phyloP scores from a whole-genome alignment of 2,888 invertebrate species.

The Nycteola revayana region DNA sequence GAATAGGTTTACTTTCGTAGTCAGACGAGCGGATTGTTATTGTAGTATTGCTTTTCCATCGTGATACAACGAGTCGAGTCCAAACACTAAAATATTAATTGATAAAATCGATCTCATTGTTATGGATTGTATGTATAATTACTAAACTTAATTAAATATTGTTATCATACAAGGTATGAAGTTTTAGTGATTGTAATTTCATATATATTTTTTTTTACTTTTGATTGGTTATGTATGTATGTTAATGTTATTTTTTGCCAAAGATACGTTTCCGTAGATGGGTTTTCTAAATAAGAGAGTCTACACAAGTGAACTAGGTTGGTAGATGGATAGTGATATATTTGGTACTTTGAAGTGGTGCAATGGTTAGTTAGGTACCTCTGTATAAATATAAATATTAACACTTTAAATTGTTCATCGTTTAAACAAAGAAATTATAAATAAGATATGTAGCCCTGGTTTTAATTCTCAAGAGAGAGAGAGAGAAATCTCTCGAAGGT shows the following conservation, averaged over 20 bases:
- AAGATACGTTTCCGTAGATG: slow-evolving; percentile 71
- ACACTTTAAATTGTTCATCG: slow-evolving; percentile 47
- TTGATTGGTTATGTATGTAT: slow-evolving; percentile 50
- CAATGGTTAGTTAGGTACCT: slow-evolving; percentile 69
- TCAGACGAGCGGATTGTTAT: slow-evolving; percentile 24
- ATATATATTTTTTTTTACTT: slow-evolving; percentile 50
- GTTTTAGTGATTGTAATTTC: slow-evolving; percentile 45
- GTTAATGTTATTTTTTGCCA: slow-evolving; percentile 68
- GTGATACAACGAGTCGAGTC: slow-evolving; percentile 68
- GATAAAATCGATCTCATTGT: slow-evolving; percentile 79
- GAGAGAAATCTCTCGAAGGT: no score
- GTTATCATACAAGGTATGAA: slow-evolving; percentile 82
- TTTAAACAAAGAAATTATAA: no score
- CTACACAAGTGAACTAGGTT: slow-evolving; percentile 45
- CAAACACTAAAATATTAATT: slow-evolving; percentile 56
- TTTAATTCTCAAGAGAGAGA: no score
- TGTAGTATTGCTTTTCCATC: slow-evolving; percentile 23
- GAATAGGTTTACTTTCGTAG: slow-evolving; percentile 14
- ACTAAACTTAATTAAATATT: slow-evolving; percentile 63
- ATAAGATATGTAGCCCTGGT: no score
- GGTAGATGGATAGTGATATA: slow-evolving; percentile 52
- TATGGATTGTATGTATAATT: slow-evolving; percentile 67
- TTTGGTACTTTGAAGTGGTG: slow-evolving; percentile 68
- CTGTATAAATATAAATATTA: slow-evolving; percentile 44
- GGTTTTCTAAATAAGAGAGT: slow-evolving; percentile 46